Base-by-base conservation (phyloP, 2,113 vertebrate genomes). In the Theristicus caerulescens region DNA sequence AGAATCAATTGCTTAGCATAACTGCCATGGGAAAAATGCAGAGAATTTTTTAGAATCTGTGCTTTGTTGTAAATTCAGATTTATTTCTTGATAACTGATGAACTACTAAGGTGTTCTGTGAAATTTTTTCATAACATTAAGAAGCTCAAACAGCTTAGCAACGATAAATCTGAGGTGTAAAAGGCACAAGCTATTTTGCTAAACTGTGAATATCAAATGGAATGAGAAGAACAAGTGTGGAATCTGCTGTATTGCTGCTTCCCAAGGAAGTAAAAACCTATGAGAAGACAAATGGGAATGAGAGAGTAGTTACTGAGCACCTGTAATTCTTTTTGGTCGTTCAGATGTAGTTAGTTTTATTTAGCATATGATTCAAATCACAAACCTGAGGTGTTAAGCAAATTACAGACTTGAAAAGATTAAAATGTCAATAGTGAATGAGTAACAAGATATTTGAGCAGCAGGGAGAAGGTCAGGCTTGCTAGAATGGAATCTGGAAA, bases 1-100 rank as follows among this genome's bases (percentile, higher is more conserved):
- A 55, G 14, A 34, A 18, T 59, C 58, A 54, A 1, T 46, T 51
- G 8, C 21, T 64, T 85, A 19, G 16, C 13, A 8, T 51, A 51
- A 31, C 27, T 79, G 25, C 38, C 0, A 0, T n/a, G 21, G 34
- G 26, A 27, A 69, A 82, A 62, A 51, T 7, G 2, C 2, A 1
- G 7, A 42, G 36, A 21, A n/a, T 57, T 82, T 87, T 67, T 85
- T 42, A 55, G 32, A 49, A 36, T 32, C 8, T 79, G 2, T 46
- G 16, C 31, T 82, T 44, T 76, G 9, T 66, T 34, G 5, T 71
- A 55, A 83, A 72, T 67, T 92, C n/a, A 31, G 32, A 38, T 66
- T 78, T 70, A 31, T 82, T 92, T 62, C 31, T 85, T 1, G 13
- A 0, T 52, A 66, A 31, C 26, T 61, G 18, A 24, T 65, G 44